Evolutionary conservation across 64 coral and sea anemone species (phyloP).

Genomic region (Dendronephthya gigantea): DNA sequence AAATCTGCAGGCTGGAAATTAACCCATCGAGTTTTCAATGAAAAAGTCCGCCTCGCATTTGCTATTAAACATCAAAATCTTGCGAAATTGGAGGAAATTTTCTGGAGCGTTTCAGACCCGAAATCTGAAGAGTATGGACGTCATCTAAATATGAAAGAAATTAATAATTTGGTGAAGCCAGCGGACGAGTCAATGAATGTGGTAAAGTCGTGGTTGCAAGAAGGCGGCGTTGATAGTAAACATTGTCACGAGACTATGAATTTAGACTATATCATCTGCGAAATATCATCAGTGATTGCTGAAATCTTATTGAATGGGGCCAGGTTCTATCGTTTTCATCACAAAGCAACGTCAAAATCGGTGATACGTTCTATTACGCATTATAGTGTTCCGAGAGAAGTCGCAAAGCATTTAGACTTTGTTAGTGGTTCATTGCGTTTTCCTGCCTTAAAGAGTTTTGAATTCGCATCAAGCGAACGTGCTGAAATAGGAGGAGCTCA

Average conservation of each 20-base stretch:
- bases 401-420: constrained; percentile 72
- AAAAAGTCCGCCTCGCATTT: constrained; percentile 58
- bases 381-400: constrained; percentile 52
- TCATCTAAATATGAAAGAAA: constrained; percentile 36
- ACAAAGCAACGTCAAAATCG: constrained; percentile 34
- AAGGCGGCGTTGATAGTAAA: constrained; percentile 22
- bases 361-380: constrained; percentile 53
- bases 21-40: constrained; percentile 35
- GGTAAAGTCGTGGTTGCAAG: constrained; percentile 51
- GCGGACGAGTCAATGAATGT: constrained; percentile 27
- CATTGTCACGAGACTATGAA: constrained; percentile 48
- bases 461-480: no score
- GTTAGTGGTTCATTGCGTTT: constrained; percentile 77
- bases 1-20: constrained; percentile 55
- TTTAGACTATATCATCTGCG: constrained; percentile 67
- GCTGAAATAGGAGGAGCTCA: constrained; percentile 18
- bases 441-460: constrained; percentile 56
- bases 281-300: constrained; percentile 35
- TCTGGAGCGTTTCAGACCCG: constrained; percentile 85
- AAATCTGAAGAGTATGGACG: constrained; percentile 48
- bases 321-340: constrained; percentile 71
- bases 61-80: constrained; percentile 91
- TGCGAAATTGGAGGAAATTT: constrained; percentile 44
- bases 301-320: constrained; percentile 62
- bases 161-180: constrained; percentile 50